Evolutionary conservation across 2,113 vertebrate species (phyloP), one percentile per base, ranked within the genome.

Genomic region (Salminus brasiliensis): DNA sequence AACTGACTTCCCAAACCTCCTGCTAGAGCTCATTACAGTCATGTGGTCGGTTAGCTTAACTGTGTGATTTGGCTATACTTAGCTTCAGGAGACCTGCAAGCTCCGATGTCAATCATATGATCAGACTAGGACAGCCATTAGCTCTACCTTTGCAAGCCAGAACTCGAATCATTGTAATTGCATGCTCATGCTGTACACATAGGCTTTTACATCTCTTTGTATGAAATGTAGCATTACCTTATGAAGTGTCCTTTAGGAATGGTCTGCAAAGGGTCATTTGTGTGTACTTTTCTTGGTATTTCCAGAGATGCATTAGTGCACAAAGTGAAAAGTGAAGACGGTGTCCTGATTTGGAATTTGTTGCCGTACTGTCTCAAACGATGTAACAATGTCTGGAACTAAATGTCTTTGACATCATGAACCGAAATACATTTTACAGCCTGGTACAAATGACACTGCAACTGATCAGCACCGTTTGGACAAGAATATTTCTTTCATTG

Each of bases 1-100:
- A n/a, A 47, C 29, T 55, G 80, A 81, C 79, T 41, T 30, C 45
- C 34, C 21, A 55, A 53, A 18, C 74, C 39, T 21, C 18, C 18
- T 29, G 47, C 55, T 13, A 36, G 41, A 47, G 45, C 49, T 32
- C 25, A 45, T 16, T 66, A 25, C 53, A 41, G 52, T 55, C 55
- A n/a, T 71, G 66, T 34, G 53, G 60, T 15, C 36, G n/a, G 66
- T 65, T 66, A 65, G 27, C 45, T 25, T 53, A 41, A 13, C 1
- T 62, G 21, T 73, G 60, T 67, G 68, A 72, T 67, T 32, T 9
- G 23, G 29, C 74, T 78, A 78, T 72, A 82, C 41, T 49, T 82
- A 78, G 80, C 62, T 47, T 59, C 63, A 72, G 41, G 68, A 77
- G 59, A 59, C 27, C 74, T 57, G 68, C 12, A 34, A 74, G 63